Evolutionary conservation across 2,888 invertebrate genomes (phyloP).

Genomic region (Coecobrya sp.): DNA sequence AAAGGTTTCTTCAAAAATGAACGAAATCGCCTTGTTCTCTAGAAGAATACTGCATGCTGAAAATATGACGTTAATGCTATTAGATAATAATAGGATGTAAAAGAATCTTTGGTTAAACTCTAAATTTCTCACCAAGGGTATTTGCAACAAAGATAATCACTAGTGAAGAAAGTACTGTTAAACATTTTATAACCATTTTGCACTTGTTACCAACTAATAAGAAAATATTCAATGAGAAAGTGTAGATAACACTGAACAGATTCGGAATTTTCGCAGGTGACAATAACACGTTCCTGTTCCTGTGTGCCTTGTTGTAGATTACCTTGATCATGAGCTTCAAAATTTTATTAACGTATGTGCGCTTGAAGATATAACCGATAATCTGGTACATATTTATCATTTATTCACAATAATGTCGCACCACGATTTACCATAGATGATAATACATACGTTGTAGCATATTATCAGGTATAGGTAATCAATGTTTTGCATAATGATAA

Average conservation of each 20-base stretch:
- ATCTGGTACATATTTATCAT: no score
- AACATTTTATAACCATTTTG: not conserved
- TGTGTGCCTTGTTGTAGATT: no score
- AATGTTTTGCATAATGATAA: no score
- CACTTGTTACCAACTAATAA: no score
- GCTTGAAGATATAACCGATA: not conserved
- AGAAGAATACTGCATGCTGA: not conserved
- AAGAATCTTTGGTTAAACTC: not conserved
- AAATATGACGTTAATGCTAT: not conserved
- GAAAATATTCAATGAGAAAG: no score
- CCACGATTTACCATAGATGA: no score
- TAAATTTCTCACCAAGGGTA: not conserved
- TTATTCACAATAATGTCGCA: no score
- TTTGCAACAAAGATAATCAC: not conserved
- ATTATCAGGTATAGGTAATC: no score
- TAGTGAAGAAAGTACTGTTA: not conserved
- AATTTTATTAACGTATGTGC: not conserved
- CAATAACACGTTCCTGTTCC: not conserved
- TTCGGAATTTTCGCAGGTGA: not conserved
- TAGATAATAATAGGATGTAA: not conserved
- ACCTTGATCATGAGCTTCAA: conserved; percentile 7
- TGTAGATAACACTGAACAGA: no score
- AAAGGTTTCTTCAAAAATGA: not conserved
- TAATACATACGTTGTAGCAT: no score
- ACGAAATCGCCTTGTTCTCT: not conserved